Evolutionary conservation across 2,888 invertebrate species (phyloP), one percentile per base, ranked within the genome.

Genomic region (Augiades crinisus): DNA sequence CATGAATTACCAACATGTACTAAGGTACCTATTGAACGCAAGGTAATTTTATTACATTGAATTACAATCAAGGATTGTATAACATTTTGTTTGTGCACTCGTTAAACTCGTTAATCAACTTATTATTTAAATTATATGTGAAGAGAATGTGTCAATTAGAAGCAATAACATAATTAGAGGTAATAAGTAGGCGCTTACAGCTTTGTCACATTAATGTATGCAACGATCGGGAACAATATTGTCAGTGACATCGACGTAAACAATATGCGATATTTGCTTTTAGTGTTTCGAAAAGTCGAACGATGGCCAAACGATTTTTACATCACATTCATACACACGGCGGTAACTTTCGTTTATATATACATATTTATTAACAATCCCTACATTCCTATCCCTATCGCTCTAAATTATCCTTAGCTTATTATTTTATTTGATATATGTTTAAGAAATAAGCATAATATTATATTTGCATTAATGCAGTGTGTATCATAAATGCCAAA

Each of bases 101-200:
- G 13, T 22, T 24, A 24, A 40, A 24, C 24, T 40, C 24, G 38
- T 40, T 40, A 14, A 40, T 5, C n/a, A 5, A 8, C 21, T 22
- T 13, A 38, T 13, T 38, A 38, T 10, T 22, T 22, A 38, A 38
- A 38, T 22, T 13, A 22, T 38, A 12, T 37, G 22, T 22, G 22
- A 12, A 22, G 3, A 27, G 16, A 46, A 36, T 36, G 6, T 37
- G 30, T 12, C 37, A 47, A 46, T 12, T 38, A 19, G n/a, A n/a
- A n/a, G n/a, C n/a, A n/a, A n/a, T 37, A 36, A 36, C 30, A 13
- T 30, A n/a, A 36, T 38, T 22, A 46, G 36, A 24, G 16, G 24
- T 14, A 46, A 46, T 36, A 36, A 45, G 27, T 19, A 47, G 37
- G 37, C 14, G 37, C 37, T 19, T 27, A 37, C 19, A 37, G 13